A percentile compares a stretch with the other conserved stretches of the same genome.
These are phyloP conservation scores for Ericerus pela DNA, from an alignment of 1,140 invertebrate species.

Conservation along the genomic window DNA sequence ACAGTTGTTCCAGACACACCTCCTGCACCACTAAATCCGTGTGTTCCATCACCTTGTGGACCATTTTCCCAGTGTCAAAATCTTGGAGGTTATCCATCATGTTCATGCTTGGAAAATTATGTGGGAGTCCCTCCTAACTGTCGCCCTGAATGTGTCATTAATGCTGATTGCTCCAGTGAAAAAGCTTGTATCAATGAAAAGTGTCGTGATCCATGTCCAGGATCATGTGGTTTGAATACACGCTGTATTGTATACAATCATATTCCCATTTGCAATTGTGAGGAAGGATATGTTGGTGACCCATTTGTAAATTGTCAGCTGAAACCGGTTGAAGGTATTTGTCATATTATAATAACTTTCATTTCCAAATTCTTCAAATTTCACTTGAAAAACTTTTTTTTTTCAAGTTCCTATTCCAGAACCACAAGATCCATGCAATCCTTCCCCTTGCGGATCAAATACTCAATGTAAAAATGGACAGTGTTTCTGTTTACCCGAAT, in stretches of 20 bases:
- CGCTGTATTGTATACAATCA: constrained; percentile 39
- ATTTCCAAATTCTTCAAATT: background rate
- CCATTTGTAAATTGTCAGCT: constrained; percentile 35
- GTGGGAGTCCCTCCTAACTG: constrained; percentile 54
- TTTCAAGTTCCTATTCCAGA: constrained; percentile 20
- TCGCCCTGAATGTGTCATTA: constrained; percentile 49
- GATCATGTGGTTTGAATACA: constrained; percentile 44
- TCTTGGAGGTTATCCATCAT: constrained; percentile 38
- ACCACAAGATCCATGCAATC: constrained; percentile 43
- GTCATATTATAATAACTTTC: background rate
- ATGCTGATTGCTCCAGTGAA: constrained; percentile 44
- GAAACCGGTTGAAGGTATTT: constrained; percentile 27
- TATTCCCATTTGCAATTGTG: constrained; percentile 40
- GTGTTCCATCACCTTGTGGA: constrained; percentile 37
- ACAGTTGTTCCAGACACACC: constrained; percentile 22
- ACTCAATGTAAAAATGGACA: constrained; percentile 57
- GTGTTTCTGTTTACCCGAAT: constrained; percentile 39
- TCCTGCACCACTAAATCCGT: constrained; percentile 27
- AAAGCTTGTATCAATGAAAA: constrained; percentile 46
- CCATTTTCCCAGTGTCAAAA: constrained; percentile 37
- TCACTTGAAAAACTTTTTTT: constrained; percentile 20
- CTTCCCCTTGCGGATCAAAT: constrained; percentile 63
- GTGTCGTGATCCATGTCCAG: constrained; percentile 53
- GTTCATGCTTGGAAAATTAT: constrained; percentile 41
- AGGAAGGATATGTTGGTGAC: constrained; percentile 37